Evolutionary conservation across 2,797 vertebrate species (phyloP), one percentile per base, ranked within the genome.

Genomic region (Petrocephalus schoutedeni): DNA sequence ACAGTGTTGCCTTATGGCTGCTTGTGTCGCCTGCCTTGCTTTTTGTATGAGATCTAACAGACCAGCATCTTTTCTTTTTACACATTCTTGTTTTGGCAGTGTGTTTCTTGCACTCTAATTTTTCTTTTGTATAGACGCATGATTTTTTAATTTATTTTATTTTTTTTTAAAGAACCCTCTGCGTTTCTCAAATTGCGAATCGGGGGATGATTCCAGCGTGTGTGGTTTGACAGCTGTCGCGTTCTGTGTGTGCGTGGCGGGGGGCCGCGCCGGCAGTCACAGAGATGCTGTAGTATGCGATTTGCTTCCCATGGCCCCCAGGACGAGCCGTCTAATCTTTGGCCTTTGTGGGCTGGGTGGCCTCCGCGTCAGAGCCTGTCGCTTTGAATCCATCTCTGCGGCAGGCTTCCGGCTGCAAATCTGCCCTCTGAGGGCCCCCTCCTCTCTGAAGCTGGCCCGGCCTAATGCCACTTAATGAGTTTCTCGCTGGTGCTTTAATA

Each of bases 401-500:
- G n/a, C 16, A 3, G 49, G 23, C 21, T 53, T 84, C 49, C 2
- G 6, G 74, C 16, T 45, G 71, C 19, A 45, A 45, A 6, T 36
- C 14, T 3, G 71, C 16, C 9, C n/a, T 56, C 21, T 6, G 21
- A 53, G 49, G 49, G 74, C 57, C 21, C 16, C 90, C 83, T 53
- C 82, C 91, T 89, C 91, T 91, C 89, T 89, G 77, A 90, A 87
- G 85, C 61, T 88, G 86, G 92, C 91, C 90, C 89, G 87, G 89
- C 90, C 51, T 92, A 90, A 93, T 94, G 83, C 23, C 89, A 86
- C 89, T 87, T 92, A 93, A 94, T 93, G 93, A 94, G 90, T 89
- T 89, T 90, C 86, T 91, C 90, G 87, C 83, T 84, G 71, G 91
- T 85, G 56, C 85, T 86, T 89, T 86, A 87, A 89, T 92, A 92